Percentiles rank a stretch among this genome's conserved stretches.
Evolutionary conservation across 37 sponge, comb jelly and placozoan species (phyloP).

Genomic region (Theonella swinhoei): DNA sequence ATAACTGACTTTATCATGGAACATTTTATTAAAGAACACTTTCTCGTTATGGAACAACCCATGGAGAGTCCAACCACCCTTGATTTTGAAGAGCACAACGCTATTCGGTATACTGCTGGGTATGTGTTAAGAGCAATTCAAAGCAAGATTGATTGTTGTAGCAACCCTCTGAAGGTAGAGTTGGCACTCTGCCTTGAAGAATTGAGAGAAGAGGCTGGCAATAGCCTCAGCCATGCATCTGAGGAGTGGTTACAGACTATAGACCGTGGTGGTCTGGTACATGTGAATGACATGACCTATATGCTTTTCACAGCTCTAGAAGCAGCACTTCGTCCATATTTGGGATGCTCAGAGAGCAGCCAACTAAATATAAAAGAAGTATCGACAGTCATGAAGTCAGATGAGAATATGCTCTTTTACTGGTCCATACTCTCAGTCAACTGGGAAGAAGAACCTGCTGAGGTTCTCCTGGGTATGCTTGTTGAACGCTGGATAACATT

Average conservation of each 20-base stretch:
- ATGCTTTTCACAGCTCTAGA: constrained; percentile 30
- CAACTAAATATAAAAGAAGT: constrained; percentile 1
- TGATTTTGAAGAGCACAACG: constrained; percentile 35
- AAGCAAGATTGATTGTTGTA: constrained; percentile 14
- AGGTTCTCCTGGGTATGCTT: constrained; percentile 29
- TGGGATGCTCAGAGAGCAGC: background rate
- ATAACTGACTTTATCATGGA: no score
- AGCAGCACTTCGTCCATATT: background rate
- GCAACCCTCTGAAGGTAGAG: constrained; percentile 16
- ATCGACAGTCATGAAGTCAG: background rate
- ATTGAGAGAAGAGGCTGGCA: constrained; percentile 6
- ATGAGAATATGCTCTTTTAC: constrained; percentile 34
- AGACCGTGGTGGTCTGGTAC: constrained; percentile 56
- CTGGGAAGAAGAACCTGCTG: constrained; percentile 6
- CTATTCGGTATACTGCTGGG: constrained; percentile 36
- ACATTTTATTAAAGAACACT: no score
- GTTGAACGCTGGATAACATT: constrained; percentile 36
- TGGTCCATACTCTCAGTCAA: constrained; percentile 20
- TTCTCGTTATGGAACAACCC: no score
- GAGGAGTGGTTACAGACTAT: constrained; percentile 20
- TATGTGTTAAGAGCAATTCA: background rate
- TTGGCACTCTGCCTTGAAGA: constrained; percentile 14
- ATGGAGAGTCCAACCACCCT: no score
- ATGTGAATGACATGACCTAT: constrained; percentile 2
- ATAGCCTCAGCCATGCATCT: background rate